Percentiles rank a stretch among this genome's conserved stretches.
Conservation (phyloP, 2,888 invertebrate species). For the Spatulosminthurus flaviceps region DNA sequence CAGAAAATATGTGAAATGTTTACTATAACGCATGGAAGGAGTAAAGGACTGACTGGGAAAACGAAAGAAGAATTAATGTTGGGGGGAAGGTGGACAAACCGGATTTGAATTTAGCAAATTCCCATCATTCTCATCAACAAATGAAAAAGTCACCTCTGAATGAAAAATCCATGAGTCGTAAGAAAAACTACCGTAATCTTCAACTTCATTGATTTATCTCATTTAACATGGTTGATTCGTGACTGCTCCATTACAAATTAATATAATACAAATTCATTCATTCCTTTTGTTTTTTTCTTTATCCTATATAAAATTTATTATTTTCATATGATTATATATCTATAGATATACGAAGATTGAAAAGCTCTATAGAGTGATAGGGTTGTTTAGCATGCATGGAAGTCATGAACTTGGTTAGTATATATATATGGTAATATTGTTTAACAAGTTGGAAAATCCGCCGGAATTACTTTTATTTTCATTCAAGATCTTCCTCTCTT, state of each 20-base stretch:
- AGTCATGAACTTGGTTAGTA: neutral
- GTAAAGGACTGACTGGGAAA: neutral
- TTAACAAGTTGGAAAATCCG: neutral
- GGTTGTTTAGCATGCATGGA: neutral
- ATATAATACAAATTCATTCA: neutral
- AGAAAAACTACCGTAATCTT: neutral
- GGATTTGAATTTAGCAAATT: conserved; percentile 28
- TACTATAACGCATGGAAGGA: neutral
- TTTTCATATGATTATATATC: neutral
- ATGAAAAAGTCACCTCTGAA: neutral
- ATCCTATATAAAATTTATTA: neutral
- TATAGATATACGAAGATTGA: too few species aligned
- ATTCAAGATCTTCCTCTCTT: neutral
- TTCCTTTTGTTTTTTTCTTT: neutral
- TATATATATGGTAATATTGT: neutral
- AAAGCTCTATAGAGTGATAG: too few species aligned
- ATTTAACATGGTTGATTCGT: neutral
- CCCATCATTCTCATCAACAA: neutral
- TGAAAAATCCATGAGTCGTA: neutral
- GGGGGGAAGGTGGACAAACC: conserved; percentile 36
- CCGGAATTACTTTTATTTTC: conserved; percentile 1
- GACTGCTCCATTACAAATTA: conserved; percentile 13
- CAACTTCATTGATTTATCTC: conserved; percentile 2
- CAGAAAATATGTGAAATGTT: too few species aligned
- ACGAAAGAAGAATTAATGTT: neutral